Evolutionary conservation across 2,888 invertebrate genomes (phyloP).

Genomic region (Lysandra bellargus): DNA sequence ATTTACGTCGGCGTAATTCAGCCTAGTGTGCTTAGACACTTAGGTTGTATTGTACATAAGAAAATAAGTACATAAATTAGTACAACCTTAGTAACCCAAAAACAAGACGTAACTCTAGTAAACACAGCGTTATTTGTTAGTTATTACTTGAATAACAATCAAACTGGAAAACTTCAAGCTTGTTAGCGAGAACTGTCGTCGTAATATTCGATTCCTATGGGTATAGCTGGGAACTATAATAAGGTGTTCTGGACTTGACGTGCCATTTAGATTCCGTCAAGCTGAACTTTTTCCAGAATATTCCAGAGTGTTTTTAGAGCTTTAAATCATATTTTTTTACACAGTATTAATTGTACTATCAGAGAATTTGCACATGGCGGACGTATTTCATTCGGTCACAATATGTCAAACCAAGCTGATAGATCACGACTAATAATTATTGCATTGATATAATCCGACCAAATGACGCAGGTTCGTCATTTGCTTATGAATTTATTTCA

Average conservation of each 20-base stretch:
- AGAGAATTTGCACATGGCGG: neutral
- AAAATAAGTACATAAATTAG: neutral
- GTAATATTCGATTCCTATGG: constrained; percentile 19
- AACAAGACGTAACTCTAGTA: neutral
- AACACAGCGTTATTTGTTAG: neutral
- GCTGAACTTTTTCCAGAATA: neutral
- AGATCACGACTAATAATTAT: no score
- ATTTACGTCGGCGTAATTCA: no score
- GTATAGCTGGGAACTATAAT: constrained; percentile 1
- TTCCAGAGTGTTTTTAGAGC: neutral
- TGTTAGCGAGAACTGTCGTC: constrained; percentile 24
- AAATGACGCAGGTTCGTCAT: no score
- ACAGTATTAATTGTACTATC: neutral
- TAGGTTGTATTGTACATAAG: neutral
- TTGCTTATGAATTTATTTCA: no score
- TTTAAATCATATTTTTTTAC: no score
- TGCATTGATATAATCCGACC: no score
- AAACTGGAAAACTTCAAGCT: constrained; percentile 28
- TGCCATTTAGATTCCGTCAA: constrained; percentile 5
- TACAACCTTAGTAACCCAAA: neutral
- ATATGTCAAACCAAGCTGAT: no score
- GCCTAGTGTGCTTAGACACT: no score
- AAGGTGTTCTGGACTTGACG: constrained; percentile 19
- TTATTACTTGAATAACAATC: constrained; percentile 16
- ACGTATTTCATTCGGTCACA: neutral